phyloP scores from a whole-genome alignment of 2,113 vertebrate species.

The Scopus umbretta region DNA sequence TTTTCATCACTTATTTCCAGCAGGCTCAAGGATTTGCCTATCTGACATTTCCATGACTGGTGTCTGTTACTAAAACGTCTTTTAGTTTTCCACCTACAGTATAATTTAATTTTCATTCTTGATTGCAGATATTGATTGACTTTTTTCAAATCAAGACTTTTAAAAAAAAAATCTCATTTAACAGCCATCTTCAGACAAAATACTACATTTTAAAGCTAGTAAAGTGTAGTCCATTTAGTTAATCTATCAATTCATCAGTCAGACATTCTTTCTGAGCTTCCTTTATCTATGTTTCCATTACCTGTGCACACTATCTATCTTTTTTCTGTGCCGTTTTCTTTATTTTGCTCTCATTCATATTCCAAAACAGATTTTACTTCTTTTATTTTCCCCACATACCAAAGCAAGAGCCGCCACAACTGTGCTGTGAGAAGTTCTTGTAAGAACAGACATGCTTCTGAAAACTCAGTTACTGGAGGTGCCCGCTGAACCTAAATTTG shows the following conservation, averaged over 20 bases:
- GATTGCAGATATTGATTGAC: neutral
- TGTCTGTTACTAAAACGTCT: neutral
- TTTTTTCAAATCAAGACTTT: neutral
- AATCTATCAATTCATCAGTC: neutral
- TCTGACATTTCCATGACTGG: neutral
- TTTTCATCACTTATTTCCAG: neutral
- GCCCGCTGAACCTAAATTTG: neutral
- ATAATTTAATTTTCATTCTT: neutral
- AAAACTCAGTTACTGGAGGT: neutral
- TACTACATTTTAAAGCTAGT: neutral
- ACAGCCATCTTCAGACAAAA: neutral
- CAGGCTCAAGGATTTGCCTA: neutral
- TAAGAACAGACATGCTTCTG: neutral
- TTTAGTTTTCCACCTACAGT: neutral
- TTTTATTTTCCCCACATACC: neutral
- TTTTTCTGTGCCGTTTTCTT: neutral
- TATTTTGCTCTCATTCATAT: neutral
- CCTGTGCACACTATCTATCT: neutral
- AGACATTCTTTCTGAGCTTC: neutral
- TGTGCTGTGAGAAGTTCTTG: neutral
- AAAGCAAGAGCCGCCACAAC: neutral
- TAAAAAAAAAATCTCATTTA: neutral
- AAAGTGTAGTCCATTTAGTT: neutral
- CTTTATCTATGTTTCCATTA: neutral
- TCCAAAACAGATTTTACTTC: neutral